phyloP scores from a whole-genome alignment of 2,888 invertebrate species.

The Drepana falcataria region DNA sequence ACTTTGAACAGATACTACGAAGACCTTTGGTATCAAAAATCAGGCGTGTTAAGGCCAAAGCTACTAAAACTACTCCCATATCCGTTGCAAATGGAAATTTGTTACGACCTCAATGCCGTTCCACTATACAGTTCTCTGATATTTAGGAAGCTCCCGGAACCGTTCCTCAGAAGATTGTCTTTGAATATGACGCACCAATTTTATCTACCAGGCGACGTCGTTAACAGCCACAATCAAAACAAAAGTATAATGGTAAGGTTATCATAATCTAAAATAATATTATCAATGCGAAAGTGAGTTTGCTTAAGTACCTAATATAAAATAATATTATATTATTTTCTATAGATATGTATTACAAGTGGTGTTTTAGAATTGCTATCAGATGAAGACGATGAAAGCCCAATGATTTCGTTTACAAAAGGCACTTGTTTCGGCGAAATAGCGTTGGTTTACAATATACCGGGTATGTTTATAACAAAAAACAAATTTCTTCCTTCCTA shows the following conservation, averaged over 20 bases:
- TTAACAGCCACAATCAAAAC: conserved; percentile 69
- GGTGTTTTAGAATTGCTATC: conserved; percentile 72
- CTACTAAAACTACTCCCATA: conserved; percentile 59
- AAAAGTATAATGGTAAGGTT: conserved; percentile 73
- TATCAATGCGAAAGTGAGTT: conserved; percentile 4
- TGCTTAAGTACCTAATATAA: not conserved
- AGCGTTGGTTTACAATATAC: conserved; percentile 67
- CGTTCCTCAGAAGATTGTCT: conserved; percentile 71
- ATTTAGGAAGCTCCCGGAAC: conserved; percentile 73
- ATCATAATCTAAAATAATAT: conserved; percentile 3
- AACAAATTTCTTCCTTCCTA: too few relatives aligned
- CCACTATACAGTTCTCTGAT: conserved; percentile 71
- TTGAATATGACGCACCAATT: conserved; percentile 73
- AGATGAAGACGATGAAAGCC: conserved; percentile 75
- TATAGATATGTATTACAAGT: conserved; percentile 63
- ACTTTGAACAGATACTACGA: conserved; percentile 60
- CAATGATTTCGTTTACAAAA: conserved; percentile 72
- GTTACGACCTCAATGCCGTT: conserved; percentile 72
- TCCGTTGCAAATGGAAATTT: conserved; percentile 73
- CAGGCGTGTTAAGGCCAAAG: conserved; percentile 67
- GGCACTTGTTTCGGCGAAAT: conserved; percentile 77
- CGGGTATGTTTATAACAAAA: too few relatives aligned
- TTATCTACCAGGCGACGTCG: conserved; percentile 72
- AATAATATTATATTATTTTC: not conserved
- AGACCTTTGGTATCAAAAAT: conserved; percentile 74